A percentile compares a stretch with the other conserved stretches of the same genome.
These are phyloP conservation scores for Dunckerocampus dactyliophorus DNA, from an alignment of 2,113 vertebrate genomes.

Conservation along the genomic window DNA sequence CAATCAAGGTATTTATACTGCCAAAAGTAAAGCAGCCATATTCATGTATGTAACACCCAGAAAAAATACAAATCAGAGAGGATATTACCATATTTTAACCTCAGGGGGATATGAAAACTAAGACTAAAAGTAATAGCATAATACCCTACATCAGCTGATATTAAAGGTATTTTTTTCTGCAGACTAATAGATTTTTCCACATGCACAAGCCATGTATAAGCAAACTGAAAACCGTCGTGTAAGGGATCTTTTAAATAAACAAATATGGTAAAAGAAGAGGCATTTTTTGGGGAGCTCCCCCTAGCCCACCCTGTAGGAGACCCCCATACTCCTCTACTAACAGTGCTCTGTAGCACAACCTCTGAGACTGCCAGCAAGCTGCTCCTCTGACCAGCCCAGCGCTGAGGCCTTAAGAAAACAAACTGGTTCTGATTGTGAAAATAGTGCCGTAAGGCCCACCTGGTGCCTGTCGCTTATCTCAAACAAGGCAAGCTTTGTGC, in stretches of 20 bases:
- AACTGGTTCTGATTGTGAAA: constrained; percentile 75
- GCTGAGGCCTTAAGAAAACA: constrained; percentile 74
- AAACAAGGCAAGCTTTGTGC: constrained; percentile 74
- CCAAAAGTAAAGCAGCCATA: no score
- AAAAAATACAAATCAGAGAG: no score
- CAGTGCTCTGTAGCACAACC: constrained; percentile 44
- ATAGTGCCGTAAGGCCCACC: constrained; percentile 66
- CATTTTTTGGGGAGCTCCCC: constrained; percentile 41
- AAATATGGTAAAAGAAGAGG: constrained; percentile 52
- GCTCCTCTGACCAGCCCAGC: constrained; percentile 58
- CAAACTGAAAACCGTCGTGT: constrained; percentile 24
- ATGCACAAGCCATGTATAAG: constrained; percentile 11
- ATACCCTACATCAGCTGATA: no score
- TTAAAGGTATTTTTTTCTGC: no score
- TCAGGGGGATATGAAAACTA: no score
- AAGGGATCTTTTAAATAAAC: constrained; percentile 46
- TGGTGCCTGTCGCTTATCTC: constrained; percentile 68
- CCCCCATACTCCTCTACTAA: constrained; percentile 19
- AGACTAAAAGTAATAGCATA: no score
- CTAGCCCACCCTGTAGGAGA: constrained; percentile 54
- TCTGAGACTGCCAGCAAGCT: constrained; percentile 50
- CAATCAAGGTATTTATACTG: no score
- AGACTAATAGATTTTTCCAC: constrained; percentile 1
- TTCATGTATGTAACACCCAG: no score
- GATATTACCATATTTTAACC: no score